Percentiles rank a stretch among this genome's conserved stretches.
Conservation (phyloP, 1,140 invertebrate species). For the Papilio machaon region DNA sequence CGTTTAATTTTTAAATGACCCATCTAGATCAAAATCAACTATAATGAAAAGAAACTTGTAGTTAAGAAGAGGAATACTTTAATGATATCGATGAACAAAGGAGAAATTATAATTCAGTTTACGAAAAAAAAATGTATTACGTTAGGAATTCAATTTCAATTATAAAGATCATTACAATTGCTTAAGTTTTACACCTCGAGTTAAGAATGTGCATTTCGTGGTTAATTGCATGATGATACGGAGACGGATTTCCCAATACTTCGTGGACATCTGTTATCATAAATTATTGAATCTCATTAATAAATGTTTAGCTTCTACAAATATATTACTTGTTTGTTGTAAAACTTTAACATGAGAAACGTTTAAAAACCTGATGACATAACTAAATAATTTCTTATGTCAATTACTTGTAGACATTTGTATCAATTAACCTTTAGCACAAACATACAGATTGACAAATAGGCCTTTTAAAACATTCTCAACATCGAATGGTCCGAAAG, state of each 20-base stretch:
- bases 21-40: not conserved
- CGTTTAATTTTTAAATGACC: not conserved
- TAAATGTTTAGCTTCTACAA: constrained; percentile 23
- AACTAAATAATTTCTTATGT: constrained; percentile 17
- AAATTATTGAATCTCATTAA: constrained; percentile 1
- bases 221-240: not conserved
- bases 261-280: not conserved
- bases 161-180: too few species aligned
- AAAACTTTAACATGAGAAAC: constrained; percentile 19
- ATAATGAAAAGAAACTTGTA: not conserved
- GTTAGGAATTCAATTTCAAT: too few species aligned
- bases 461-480: constrained; percentile 18
- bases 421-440: constrained; percentile 32
- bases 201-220: not conserved
- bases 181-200: too few species aligned
- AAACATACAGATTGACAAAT: constrained; percentile 14
- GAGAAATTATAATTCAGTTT: too few species aligned
- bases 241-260: constrained; percentile 46
- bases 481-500: not conserved
- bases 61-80: not conserved
- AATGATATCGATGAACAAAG: too few species aligned
- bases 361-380: constrained; percentile 22
- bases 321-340: not conserved
- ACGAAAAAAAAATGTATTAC: too few species aligned
- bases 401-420: constrained; percentile 30